Evolutionary conservation across 2,888 invertebrate genomes (phyloP).

Genomic region (Noctua pronuba): DNA sequence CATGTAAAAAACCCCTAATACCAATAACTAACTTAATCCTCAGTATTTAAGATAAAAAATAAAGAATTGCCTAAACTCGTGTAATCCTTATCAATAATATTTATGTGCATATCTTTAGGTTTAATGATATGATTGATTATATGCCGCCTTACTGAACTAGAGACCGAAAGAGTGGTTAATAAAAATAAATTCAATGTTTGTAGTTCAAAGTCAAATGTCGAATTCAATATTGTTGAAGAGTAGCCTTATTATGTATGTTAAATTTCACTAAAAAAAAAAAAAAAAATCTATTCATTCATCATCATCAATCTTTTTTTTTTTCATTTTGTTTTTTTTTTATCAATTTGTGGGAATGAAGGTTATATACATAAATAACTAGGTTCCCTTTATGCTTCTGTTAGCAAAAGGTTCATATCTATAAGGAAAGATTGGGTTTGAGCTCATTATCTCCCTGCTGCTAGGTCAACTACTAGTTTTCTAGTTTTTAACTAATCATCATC

Average conservation of each 20-base stretch:
- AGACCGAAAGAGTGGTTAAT: slow-evolving; percentile 17
- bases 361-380: too few relatives aligned
- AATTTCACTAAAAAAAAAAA: too few relatives aligned
- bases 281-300: too few relatives aligned
- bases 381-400: not conserved
- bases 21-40: slow-evolving; percentile 30
- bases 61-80: slow-evolving; percentile 14
- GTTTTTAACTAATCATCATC: not conserved
- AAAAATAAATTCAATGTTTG: not conserved
- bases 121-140: slow-evolving; percentile 39
- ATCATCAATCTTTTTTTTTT: too few relatives aligned
- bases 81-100: slow-evolving; percentile 40
- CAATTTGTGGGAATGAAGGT: not conserved
- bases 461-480: not conserved
- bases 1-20: not conserved
- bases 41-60: slow-evolving; percentile 22
- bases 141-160: slow-evolving; percentile 43
- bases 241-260: not conserved
- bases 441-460: not conserved
- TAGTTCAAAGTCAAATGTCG: slow-evolving; percentile 4
- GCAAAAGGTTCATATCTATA: not conserved
- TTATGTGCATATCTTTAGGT: slow-evolving; percentile 37
- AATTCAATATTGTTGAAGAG: slow-evolving; percentile 11
- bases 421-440: not conserved
- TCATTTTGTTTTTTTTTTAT: too few relatives aligned